Evolutionary conservation across 2,113 vertebrate species (phyloP).

Genomic region (Pseudopodoces humilis): DNA sequence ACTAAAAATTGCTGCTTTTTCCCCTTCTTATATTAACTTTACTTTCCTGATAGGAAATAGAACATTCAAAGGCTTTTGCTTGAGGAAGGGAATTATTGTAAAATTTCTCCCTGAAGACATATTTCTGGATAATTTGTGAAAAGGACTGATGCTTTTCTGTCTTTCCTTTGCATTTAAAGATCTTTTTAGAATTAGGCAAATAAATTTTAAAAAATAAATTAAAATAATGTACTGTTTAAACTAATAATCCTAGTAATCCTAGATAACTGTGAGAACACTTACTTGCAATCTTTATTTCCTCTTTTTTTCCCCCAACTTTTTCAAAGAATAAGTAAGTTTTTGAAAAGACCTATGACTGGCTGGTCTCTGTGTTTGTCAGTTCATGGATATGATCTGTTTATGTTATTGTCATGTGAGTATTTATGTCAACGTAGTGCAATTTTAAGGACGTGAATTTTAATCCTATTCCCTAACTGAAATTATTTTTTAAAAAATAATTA

Average conservation of each 20-base stretch:
- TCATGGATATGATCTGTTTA: not conserved
- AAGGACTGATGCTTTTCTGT: not conserved
- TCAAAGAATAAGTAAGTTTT: not conserved
- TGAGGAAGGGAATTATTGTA: not conserved
- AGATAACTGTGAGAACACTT: not conserved
- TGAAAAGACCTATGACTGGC: accelerated
- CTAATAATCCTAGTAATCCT: not conserved
- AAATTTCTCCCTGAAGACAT: not conserved
- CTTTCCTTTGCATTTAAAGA: not conserved
- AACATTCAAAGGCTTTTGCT: not conserved
- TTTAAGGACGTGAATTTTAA: not conserved
- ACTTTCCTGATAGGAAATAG: not conserved
- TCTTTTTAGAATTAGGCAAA: not conserved
- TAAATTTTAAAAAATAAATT: not conserved
- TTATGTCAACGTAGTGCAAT: not conserved
- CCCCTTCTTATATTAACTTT: not conserved
- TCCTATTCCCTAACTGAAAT: not conserved
- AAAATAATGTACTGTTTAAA: not conserved
- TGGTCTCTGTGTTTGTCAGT: not conserved
- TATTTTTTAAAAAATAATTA: not conserved
- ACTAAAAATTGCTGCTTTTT: not conserved
- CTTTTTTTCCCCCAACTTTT: not conserved
- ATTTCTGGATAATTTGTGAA: not conserved
- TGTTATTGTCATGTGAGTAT: not conserved
- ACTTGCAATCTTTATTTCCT: not conserved